phyloP scores from a whole-genome alignment of 2,797 vertebrate species.

The Salmo trutta region DNA sequence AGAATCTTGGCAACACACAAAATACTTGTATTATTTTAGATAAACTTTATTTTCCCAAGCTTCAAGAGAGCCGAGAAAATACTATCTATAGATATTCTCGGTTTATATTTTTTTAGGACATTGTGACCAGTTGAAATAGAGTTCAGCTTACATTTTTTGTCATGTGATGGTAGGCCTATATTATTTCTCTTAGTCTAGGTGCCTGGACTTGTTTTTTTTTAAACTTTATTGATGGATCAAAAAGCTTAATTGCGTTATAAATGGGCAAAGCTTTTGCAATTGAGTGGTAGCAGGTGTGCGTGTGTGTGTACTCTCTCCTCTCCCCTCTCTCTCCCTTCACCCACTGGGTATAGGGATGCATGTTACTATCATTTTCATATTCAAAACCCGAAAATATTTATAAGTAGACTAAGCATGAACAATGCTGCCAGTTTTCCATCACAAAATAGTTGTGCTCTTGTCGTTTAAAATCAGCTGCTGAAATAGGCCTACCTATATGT shows the following conservation, averaged over 20 bases:
- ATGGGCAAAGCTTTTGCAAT: neutral
- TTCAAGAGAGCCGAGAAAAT: constrained; percentile 13
- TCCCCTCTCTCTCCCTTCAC: neutral
- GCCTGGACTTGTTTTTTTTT: neutral
- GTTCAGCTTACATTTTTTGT: neutral
- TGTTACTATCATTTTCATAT: neutral
- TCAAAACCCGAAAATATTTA: neutral
- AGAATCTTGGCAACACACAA: constrained; percentile 56
- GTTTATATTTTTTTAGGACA: neutral
- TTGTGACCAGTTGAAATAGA: neutral
- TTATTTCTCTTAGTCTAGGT: neutral
- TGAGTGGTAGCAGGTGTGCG: constrained; percentile 6
- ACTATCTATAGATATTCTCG: constrained; percentile 6
- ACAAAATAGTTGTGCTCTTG: neutral
- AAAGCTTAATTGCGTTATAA: neutral
- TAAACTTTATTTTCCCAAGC: constrained; percentile 36
- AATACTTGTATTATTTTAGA: constrained; percentile 39
- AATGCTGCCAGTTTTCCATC: neutral
- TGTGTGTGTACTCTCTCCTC: constrained; percentile 4
- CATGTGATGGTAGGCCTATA: neutral
- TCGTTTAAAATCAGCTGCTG: neutral
- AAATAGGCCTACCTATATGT: neutral
- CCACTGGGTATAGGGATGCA: neutral
- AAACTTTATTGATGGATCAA: neutral
- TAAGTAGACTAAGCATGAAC: neutral